phyloP scores from a whole-genome alignment of 2,113 vertebrate genomes.

The Ophiodon elongatus region DNA sequence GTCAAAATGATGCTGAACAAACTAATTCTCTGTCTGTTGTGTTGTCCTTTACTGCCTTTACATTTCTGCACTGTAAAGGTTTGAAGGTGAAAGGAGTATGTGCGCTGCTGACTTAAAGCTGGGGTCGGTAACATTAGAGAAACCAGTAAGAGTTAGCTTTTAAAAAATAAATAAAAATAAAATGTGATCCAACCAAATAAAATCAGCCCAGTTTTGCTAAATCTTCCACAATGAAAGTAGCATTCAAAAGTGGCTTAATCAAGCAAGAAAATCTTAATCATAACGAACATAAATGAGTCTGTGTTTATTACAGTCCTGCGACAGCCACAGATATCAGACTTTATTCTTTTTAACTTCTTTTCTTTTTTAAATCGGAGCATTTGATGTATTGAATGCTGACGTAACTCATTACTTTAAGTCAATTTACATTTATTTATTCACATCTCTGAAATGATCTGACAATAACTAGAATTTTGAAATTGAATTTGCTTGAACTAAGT shows the following conservation, averaged over 20 bases:
- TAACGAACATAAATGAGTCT: neutral
- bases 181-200: neutral
- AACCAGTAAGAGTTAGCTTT: neutral
- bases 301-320: neutral
- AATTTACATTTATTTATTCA: neutral
- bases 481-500: neutral
- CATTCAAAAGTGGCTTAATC: neutral
- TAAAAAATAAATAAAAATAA: no score
- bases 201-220: neutral
- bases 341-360: neutral
- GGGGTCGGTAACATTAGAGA: no score
- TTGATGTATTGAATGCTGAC: neutral
- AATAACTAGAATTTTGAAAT: neutral
- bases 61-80: neutral
- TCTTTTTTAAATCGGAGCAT: no score
- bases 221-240: neutral
- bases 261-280: neutral
- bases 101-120: neutral
- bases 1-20: constrained; percentile 10
- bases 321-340: neutral
- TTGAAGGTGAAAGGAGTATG: neutral
- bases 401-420: neutral
- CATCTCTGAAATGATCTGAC: neutral
- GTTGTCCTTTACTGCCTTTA: neutral
- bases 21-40: neutral